Percentiles rank a stretch among this genome's conserved stretches.
Conservation (phyloP, 2,888 invertebrate species). For the Norana najaformis region DNA sequence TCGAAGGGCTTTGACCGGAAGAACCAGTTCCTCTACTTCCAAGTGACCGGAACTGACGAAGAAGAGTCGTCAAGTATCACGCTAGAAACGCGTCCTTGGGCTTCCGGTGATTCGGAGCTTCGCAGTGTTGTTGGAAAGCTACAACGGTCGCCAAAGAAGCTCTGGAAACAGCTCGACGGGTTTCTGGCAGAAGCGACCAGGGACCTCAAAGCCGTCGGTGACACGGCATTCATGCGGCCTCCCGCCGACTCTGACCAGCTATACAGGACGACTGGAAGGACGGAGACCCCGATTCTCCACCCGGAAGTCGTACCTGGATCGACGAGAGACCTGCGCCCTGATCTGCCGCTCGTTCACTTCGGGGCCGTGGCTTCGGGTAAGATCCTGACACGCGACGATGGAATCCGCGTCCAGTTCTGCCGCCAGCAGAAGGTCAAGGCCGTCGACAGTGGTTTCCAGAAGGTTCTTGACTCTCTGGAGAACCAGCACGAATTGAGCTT, state of each 20-base stretch:
- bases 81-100: constrained; percentile 66
- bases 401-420: constrained; percentile 78
- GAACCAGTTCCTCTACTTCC: constrained; percentile 71
- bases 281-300: constrained; percentile 32
- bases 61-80: constrained; percentile 78
- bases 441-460: constrained; percentile 92
- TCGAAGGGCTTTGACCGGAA: constrained; percentile 49
- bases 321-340: constrained; percentile 19
- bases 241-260: constrained; percentile 49
- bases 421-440: constrained; percentile 80
- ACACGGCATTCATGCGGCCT: constrained; percentile 55
- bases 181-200: constrained; percentile 71
- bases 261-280: constrained; percentile 29
- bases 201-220: constrained; percentile 65
- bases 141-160: background rate
- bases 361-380: constrained; percentile 82
- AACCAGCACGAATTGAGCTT: constrained; percentile 62
- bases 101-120: constrained; percentile 52
- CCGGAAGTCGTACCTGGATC: constrained; percentile 24
- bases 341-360: constrained; percentile 71
- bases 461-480: constrained; percentile 79
- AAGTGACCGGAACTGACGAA: constrained; percentile 75
- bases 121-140: constrained; percentile 42
- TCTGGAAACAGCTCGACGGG: constrained; percentile 7
- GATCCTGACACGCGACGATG: constrained; percentile 76